Base-by-base conservation (phyloP, 1,140 invertebrate species). In the Diploscapter pachys region DNA sequence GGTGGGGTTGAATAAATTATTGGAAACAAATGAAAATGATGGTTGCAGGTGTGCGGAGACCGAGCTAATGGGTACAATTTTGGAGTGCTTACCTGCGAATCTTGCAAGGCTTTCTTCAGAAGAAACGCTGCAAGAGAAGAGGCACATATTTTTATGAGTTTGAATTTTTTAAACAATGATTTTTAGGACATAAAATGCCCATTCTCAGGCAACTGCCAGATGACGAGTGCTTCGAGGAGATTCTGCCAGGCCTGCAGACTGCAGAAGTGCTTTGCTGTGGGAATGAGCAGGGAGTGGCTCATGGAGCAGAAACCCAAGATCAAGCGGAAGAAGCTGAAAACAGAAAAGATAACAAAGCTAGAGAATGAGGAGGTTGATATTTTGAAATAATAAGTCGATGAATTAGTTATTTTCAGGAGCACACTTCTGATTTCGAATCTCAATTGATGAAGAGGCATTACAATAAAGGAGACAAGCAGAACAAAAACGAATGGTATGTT, bases 101-200 rank as follows among this genome's bases (percentile, higher is more conserved):
- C 93, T 77, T 98, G 95, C 84, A 98, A 98, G 85, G 95, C 95
- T 1, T 98, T 98, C 86, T 98, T 98, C 86, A 87, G 95, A 79
- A 88, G 95, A 75, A 97, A 98, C 88, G 95, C 95, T 94, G 11
- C 92, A 93, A 82, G 92, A 91, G 78, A 76, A n/a, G 48, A 72
- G 53, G 75, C 72, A 66, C 0, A 4, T 13, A 55, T 48, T 9
- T 75, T 50, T 50, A 3, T 2, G 3, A 5, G 9, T 6, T 48
- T 50, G 53, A 11, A 11, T 31, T 3, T 48, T 13, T 53, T 31
- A 48, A 0, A n/a, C 49, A 11, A n/a, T 5, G 5, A 31, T 63
- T 87, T 88, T 62, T 81, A 91, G 90, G 92, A 94, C 80, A 95
- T 96, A 82, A 91, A 92, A 79, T 97, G 95, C 87, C 93, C 94